Evolutionary conservation across 1,140 invertebrate genomes (phyloP).

Genomic region (Phocides pigmalion): DNA sequence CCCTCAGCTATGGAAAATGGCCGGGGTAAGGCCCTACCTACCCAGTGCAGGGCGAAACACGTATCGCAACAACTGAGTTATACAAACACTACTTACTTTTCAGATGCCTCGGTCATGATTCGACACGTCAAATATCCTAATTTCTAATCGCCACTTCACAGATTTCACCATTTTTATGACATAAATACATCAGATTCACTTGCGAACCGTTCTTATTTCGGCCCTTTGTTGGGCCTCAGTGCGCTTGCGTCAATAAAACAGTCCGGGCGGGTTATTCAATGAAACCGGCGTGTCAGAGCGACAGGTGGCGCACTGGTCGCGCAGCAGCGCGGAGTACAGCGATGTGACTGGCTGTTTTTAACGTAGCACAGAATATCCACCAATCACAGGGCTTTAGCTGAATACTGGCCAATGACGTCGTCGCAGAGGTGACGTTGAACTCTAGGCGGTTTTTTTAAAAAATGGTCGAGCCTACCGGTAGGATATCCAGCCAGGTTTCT

Average conservation of each 20-base stretch:
- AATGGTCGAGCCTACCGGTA: neutral
- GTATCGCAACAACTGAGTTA: constrained; percentile 58
- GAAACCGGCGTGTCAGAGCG: constrained; percentile 65
- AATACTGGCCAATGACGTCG: constrained; percentile 50
- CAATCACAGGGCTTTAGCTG: constrained; percentile 51
- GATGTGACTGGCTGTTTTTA: constrained; percentile 51
- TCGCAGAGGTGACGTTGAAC: constrained; percentile 24
- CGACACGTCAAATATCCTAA: constrained; percentile 88
- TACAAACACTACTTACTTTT: constrained; percentile 85
- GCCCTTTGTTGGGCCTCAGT: constrained; percentile 81
- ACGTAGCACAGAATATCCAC: constrained; percentile 45
- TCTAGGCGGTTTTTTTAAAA: constrained; percentile 45
- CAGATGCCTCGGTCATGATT: constrained; percentile 91
- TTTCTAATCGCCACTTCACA: constrained; percentile 87
- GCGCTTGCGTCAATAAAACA: constrained; percentile 79
- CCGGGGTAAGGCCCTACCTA: constrained; percentile 79
- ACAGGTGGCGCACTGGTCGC: constrained; percentile 75
- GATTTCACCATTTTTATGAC: constrained; percentile 88
- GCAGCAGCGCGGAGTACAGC: constrained; percentile 45
- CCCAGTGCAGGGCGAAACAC: constrained; percentile 65
- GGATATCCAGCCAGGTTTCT: neutral
- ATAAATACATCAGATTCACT: constrained; percentile 87
- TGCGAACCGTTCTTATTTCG: constrained; percentile 76
- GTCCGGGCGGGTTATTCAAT: constrained; percentile 78
- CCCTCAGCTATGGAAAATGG: constrained; percentile 73